Evolutionary conservation across 2,113 vertebrate species (phyloP), one percentile per base, ranked within the genome.

Genomic region (Nesogale talazaci): DNA sequence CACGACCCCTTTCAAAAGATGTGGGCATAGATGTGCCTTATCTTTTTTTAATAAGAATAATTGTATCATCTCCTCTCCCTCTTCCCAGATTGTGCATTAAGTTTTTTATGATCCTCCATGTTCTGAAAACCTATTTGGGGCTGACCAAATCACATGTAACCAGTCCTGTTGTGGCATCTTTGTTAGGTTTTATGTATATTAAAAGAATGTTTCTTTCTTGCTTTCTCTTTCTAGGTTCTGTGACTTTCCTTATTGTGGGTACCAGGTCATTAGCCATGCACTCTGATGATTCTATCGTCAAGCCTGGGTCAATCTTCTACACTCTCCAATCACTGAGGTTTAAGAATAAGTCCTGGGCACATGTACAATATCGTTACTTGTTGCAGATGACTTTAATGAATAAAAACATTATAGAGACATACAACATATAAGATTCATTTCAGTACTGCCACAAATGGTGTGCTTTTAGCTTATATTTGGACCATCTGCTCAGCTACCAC

Each of bases 131-230:
- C 82, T 92, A 90, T 86, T 94, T 95, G 94, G 56, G 88, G 40
- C 96, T 97, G 96, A 96, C 93, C 89, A 96, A 95, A 94, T 93
- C 65, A 0, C 94, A 83, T 93, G 95, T 94, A 97, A 96, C 84
- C 69, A 97, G 87, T 95, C 63, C 69, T 92, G 90, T 93, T 94
- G 89, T 31, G 46, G 46, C 95, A 31, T 87, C 59, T 97, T 96
- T 74, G 63, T 94, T 91, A 91, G 65, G 38, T 89, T 96, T 95
- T 91, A 93, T 79, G 52, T 94, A 84, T 83, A 29, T 94, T 63
- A 90, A 79, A 42, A 79, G 42, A 70, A 83, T 17, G 1, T 0
- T 91, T 94, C 7, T 31, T 52, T 52, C 46, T 52, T 52, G 5
- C 42, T 46, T 10, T 46, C 42, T 10, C 46, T 52, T 95, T 95